A percentile compares a stretch with the other conserved stretches of the same genome.
Conservation (phyloP, 2,888 invertebrate species). For the Automeris io region DNA sequence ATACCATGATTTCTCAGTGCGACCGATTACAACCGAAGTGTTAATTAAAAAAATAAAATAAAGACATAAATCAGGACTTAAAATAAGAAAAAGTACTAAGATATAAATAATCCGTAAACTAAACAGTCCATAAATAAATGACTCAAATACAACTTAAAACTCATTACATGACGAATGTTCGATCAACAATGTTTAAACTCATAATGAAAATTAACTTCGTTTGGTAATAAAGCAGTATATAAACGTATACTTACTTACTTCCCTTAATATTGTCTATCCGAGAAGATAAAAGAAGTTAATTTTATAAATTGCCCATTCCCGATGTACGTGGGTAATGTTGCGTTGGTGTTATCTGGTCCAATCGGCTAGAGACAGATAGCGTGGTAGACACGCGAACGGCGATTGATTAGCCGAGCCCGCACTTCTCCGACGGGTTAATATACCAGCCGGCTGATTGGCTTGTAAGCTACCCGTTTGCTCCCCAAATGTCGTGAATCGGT, state of each 20-base stretch:
- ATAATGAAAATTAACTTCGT: too few species aligned
- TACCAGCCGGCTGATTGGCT: conserved; percentile 68
- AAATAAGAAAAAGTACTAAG: too few species aligned
- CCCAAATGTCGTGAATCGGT: conserved; percentile 50
- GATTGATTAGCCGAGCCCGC: conserved; percentile 73
- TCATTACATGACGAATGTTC: too few species aligned
- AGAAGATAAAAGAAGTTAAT: conserved; percentile 72
- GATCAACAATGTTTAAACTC: too few species aligned
- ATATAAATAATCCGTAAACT: too few species aligned
- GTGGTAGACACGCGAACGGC: conserved; percentile 71
- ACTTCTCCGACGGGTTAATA: conserved; percentile 72
- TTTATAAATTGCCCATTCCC: conserved; percentile 71
- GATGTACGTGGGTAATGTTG: conserved; percentile 67
- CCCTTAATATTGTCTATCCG: conserved; percentile 56
- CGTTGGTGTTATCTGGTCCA: conserved; percentile 65
- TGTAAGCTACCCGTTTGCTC: conserved; percentile 60
- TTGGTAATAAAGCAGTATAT: too few species aligned
- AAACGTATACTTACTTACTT: conserved; percentile 63
- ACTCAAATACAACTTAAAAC: too few species aligned
- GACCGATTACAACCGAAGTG: too few species aligned
- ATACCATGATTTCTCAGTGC: too few species aligned
- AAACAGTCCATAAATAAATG: too few species aligned
- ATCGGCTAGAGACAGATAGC: conserved; percentile 74
- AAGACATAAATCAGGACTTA: too few species aligned
- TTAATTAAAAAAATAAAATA: too few species aligned